phyloP scores from a whole-genome alignment of 2,797 vertebrate species.

The Leptodactylus fallax region DNA sequence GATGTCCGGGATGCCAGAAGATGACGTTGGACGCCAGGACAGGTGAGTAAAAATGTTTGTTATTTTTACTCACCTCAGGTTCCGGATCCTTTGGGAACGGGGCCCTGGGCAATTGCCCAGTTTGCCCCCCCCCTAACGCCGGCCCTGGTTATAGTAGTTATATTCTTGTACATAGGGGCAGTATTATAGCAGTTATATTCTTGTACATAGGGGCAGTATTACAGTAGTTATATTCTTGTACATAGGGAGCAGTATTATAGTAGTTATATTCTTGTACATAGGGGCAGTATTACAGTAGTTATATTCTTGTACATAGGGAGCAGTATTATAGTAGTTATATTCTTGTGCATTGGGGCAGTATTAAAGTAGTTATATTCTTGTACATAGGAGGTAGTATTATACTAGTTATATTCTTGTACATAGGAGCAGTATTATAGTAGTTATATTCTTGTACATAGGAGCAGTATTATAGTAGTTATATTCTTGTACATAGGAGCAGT shows the following conservation, averaged over 20 bases:
- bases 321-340: constrained; percentile 12
- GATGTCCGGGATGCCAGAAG: too few relatives aligned
- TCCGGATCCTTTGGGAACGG: too few relatives aligned
- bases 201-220: not conserved
- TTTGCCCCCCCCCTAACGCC: too few relatives aligned
- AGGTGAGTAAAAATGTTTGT: too few relatives aligned
- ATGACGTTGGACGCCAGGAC: too few relatives aligned
- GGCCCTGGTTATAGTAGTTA: constrained; percentile 20
- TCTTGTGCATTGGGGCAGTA: not conserved
- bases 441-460: not conserved
- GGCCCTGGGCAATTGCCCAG: too few relatives aligned
- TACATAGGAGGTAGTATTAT: not conserved
- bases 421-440: constrained; percentile 16
- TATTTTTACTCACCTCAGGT: too few relatives aligned
- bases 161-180: constrained; percentile 14
- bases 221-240: too few relatives aligned
- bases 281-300: not conserved
- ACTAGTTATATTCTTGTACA: not conserved
- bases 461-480: constrained; percentile 28
- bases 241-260: not conserved
- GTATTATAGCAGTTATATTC: constrained; percentile 22
- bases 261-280: constrained; percentile 4
- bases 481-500: constrained; percentile 20
- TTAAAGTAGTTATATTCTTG: constrained; percentile 2
- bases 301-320: not conserved